A percentile compares a stretch with the other conserved stretches of the same genome.
These are phyloP conservation scores for Aphidoletes aphidimyza DNA, from an alignment of 2,888 invertebrate genomes.

Conservation along the genomic window DNA sequence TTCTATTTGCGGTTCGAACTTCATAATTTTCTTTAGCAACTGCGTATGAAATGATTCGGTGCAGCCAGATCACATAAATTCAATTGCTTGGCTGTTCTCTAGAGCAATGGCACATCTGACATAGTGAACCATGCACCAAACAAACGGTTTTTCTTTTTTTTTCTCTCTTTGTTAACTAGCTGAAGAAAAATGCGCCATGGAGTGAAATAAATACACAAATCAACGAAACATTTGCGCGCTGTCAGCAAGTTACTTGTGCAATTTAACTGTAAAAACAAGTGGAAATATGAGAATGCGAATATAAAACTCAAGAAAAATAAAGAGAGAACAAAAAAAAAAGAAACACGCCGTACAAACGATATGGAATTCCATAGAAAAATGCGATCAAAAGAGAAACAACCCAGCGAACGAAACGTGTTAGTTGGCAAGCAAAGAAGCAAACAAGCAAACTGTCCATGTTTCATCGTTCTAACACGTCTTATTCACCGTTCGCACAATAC, in stretches of 20 bases:
- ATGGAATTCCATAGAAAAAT: neutral
- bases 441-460: neutral
- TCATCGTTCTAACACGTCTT: constrained; percentile 12
- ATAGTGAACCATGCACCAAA: neutral
- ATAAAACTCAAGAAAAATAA: neutral
- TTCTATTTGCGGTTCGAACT: neutral
- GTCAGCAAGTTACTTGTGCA: constrained; percentile 47
- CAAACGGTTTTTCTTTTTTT: neutral
- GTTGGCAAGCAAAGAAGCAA: neutral
- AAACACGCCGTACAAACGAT: constrained; percentile 38
- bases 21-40: neutral
- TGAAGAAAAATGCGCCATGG: neutral
- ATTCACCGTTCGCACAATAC: constrained; percentile 41
- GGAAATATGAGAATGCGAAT: constrained; percentile 39
- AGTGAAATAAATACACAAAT: constrained; percentile 31
- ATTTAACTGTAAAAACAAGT: constrained; percentile 49
- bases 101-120: neutral
- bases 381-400: too few relatives aligned
- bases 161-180: neutral
- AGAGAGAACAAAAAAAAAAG: neutral
- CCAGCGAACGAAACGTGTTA: too few relatives aligned
- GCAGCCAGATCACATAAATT: neutral
- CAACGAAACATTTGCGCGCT: neutral
- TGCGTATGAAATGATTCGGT: neutral
- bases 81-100: too few relatives aligned